These are phyloP conservation scores for Oryzias celebensis DNA, from an alignment of 2,113 vertebrate genomes.

Conservation along the genomic window DNA sequence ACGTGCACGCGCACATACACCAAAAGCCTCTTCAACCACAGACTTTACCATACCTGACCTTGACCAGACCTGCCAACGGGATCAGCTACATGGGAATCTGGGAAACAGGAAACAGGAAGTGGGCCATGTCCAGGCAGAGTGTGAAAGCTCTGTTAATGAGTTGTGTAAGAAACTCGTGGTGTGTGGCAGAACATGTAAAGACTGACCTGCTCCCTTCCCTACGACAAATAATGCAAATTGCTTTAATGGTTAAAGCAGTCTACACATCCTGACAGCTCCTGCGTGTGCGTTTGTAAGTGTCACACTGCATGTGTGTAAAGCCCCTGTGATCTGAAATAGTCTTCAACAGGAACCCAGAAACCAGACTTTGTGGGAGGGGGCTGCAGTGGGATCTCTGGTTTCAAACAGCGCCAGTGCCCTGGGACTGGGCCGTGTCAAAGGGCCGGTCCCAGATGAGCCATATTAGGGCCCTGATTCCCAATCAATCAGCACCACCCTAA, in stretches of 20 bases:
- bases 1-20: slow-evolving; percentile 23
- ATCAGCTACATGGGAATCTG: slow-evolving; percentile 64
- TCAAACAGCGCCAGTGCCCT: slow-evolving; percentile 60
- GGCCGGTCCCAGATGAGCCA: slow-evolving; percentile 75
- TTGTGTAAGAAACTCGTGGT: slow-evolving; percentile 32
- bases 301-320: slow-evolving; percentile 9
- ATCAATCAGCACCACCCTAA: slow-evolving; percentile 75
- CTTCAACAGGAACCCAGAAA: slow-evolving; percentile 51
- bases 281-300: slow-evolving; percentile 4
- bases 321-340: slow-evolving; percentile 28
- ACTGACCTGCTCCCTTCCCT: slow-evolving; percentile 17
- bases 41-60: slow-evolving; percentile 62
- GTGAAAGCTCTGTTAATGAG: slow-evolving; percentile 47
- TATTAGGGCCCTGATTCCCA: slow-evolving; percentile 70
- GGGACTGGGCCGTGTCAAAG: slow-evolving; percentile 72
- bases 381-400: slow-evolving; percentile 52
- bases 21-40: slow-evolving; percentile 37
- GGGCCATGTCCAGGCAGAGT: slow-evolving; percentile 43
- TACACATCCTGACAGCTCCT: slow-evolving; percentile 12
- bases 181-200: slow-evolving; percentile 34
- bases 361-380: slow-evolving; percentile 35
- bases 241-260: slow-evolving; percentile 35
- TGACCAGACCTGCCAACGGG: slow-evolving; percentile 68
- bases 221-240: slow-evolving; percentile 39
- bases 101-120: slow-evolving; percentile 72